Percentiles rank a stretch among this genome's conserved stretches.
phyloP scores from a whole-genome alignment of 1,140 invertebrate species.

The Drosophila pectinifera region DNA sequence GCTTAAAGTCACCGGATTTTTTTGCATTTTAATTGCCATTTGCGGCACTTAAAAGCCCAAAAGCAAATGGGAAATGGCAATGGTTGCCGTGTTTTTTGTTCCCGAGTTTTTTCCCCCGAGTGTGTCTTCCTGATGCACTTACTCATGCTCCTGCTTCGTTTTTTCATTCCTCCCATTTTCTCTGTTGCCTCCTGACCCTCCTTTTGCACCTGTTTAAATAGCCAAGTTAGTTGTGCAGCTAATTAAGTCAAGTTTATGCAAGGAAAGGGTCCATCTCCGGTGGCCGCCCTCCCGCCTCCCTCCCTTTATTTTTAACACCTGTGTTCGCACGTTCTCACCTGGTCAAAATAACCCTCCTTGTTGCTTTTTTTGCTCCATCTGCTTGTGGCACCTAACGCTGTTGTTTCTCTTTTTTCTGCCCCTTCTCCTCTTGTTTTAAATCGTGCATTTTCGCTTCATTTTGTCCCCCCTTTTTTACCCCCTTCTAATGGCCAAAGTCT shows the following conservation, averaged over 20 bases:
- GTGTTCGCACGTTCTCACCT: constrained; percentile 55
- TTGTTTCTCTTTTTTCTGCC: constrained; percentile 34
- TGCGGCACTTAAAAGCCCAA: constrained; percentile 54
- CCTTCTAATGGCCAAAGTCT: constrained; percentile 26
- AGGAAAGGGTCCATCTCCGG: constrained; percentile 31
- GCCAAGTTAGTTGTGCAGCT: constrained; percentile 78
- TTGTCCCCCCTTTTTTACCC: constrained; percentile 1
- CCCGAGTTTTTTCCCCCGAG: not conserved
- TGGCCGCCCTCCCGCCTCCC: not conserved
- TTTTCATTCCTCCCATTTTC: constrained; percentile 8
- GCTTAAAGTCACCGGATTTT: constrained; percentile 38
- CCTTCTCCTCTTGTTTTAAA: constrained; percentile 18
- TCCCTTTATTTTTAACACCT: not conserved
- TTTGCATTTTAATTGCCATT: constrained; percentile 55
- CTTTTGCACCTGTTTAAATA: constrained; percentile 76
- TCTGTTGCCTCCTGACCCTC: not conserved
- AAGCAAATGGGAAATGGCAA: constrained; percentile 57
- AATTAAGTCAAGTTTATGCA: constrained; percentile 83
- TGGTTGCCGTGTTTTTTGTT: constrained; percentile 14
- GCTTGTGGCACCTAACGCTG: constrained; percentile 37
- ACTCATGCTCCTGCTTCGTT: constrained; percentile 8
- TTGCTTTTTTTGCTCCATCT: not conserved
- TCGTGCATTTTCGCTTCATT: constrained; percentile 11
- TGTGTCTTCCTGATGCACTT: constrained; percentile 7
- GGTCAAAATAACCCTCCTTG: constrained; percentile 7